Base-by-base conservation (phyloP, 1,140 invertebrate species). In the Palaemon carinicauda region DNA sequence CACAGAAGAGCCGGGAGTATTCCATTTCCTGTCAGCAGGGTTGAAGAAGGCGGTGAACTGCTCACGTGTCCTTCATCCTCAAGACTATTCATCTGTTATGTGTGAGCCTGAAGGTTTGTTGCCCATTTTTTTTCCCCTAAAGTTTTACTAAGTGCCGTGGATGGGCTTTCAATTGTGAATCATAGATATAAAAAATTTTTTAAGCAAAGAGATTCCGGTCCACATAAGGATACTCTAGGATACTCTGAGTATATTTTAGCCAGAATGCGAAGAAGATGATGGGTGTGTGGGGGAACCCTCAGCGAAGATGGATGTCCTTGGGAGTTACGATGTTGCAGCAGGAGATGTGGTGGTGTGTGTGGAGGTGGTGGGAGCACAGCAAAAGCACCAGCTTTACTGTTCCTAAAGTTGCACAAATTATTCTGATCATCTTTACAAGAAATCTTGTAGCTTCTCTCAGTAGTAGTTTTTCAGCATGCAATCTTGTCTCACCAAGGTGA, bases 361-460 rank as follows among this genome's bases (percentile, higher is more conserved):
- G 80, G 50, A 69, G 82, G 82, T 86, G 77, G 33, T 73, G 77
- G 84, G 60, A 80, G 77, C 84, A 86, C 84, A 73, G 60, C 84
- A 73, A 24, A 80, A 86, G 84, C 84, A 80, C 84, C 56, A 69
- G 82, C 82, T 85, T 85, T 24, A 65, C 27, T 73, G 65, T 29
- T 24, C 73, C 52, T 60, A 50, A 69, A 60, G 33, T 86, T 86
- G 84, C 84, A 86, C 83, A 41, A 41, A 41, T n/a, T n/a, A 69
- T 69, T 51, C 73, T 77, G 51, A 21, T 74, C 84, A 74, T 77
- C 84, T 50, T 86, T 86, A 80, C 84, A 86, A 86, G 84, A 80
- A 65, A 86, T 80, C 84, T 86, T 86, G 84, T 86, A 86, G 84
- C 84, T 80, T 86, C 83, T 86, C 84, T 86, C 84, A 86, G 84